Conservation (phyloP, 1,140 invertebrate species). For the Drepana arcuata region DNA sequence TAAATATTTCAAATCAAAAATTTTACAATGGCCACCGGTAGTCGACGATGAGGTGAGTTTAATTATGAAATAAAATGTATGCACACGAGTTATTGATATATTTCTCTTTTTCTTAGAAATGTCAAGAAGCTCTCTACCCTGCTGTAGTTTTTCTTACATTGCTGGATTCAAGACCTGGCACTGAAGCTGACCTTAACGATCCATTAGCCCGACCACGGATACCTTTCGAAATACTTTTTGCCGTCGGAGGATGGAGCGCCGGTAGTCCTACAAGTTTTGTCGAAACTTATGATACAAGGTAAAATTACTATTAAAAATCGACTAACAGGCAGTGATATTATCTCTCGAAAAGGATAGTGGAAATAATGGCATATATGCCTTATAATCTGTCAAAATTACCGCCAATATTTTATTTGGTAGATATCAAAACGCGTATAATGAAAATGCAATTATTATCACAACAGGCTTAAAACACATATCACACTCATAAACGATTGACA, state of each 20-base stretch:
- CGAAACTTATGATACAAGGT: constrained; percentile 82
- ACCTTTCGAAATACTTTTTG: constrained; percentile 80
- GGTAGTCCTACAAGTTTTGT: constrained; percentile 84
- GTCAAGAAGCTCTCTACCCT: constrained; percentile 62
- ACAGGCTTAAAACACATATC: no score
- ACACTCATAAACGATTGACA: no score
- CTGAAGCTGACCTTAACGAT: constrained; percentile 73
- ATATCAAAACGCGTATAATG: no score
- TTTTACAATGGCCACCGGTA: constrained; percentile 73
- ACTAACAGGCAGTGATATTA: no score
- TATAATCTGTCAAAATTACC: no score
- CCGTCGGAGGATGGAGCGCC: constrained; percentile 85
- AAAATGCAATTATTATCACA: no score
- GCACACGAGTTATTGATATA: no score
- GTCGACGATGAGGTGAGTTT: constrained; percentile 66
- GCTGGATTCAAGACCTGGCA: constrained; percentile 63
- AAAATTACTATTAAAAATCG: no score
- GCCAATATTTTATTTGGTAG: no score
- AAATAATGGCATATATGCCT: no score
- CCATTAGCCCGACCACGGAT: constrained; percentile 76
- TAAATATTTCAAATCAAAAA: constrained; percentile 76
- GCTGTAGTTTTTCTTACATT: constrained; percentile 69
- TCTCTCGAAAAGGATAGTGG: no score
- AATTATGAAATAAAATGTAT: no score
- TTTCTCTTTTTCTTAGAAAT: constrained; percentile 34